Conservation (phyloP, 2,113 vertebrate genomes). For the Lepisosteus oculatus region DNA sequence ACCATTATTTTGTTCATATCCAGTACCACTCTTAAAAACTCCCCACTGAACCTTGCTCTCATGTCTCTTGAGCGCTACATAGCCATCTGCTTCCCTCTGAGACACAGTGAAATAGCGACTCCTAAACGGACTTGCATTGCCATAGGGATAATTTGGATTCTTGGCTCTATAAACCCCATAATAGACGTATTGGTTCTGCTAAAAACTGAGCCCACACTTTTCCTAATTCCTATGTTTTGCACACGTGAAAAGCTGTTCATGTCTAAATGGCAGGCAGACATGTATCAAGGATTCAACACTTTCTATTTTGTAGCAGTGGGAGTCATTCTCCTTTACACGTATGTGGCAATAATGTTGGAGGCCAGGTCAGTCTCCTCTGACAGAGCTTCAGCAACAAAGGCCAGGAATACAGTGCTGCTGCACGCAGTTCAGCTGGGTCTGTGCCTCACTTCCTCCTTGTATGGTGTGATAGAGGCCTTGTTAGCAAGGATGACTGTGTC, state of each 20-base stretch:
- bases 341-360: conserved; percentile 21
- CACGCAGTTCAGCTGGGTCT: conserved; percentile 36
- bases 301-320: conserved; percentile 16
- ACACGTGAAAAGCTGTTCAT: neutral
- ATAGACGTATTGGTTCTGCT: conserved; percentile 22
- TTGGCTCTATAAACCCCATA: conserved; percentile 16
- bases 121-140: neutral
- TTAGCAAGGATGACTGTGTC: neutral
- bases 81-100: conserved; percentile 35
- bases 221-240: conserved; percentile 16
- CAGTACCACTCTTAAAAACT: conserved; percentile 11
- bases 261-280: conserved; percentile 14
- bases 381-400: too few relatives aligned
- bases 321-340: conserved; percentile 26
- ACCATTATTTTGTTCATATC: conserved; percentile 19
- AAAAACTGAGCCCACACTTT: conserved; percentile 16
- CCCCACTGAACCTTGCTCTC: conserved; percentile 29
- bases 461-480: conserved; percentile 19
- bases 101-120: conserved; percentile 29
- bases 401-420: conserved; percentile 33
- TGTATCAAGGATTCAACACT: conserved; percentile 5
- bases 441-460: conserved; percentile 27
- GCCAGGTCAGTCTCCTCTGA: conserved; percentile 19
- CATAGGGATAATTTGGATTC: conserved; percentile 22
- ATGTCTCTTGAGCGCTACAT: conserved; percentile 34